Base-by-base conservation (phyloP, 2,888 invertebrate genomes). In the Chymomyza caudatula region DNA sequence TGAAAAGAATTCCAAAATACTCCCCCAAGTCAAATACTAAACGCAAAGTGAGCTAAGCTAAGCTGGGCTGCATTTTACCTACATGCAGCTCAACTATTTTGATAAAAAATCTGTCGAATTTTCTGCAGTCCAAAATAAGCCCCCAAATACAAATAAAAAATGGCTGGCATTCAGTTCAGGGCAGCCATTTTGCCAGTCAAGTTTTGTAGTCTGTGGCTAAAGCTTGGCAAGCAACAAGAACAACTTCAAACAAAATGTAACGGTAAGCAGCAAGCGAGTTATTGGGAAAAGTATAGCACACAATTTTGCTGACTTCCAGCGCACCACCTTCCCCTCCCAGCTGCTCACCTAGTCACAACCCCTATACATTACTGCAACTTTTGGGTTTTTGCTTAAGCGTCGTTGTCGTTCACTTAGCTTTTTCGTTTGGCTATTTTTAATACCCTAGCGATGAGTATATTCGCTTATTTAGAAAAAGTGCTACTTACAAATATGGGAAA, bases 351-450 rank as follows among this genome's bases (percentile, higher is more conserved):
- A 4, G 43, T 6, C 11, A 13, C 47, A 29, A 29, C 15, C 55
- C 29, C 20, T 22, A 43, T 63, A 74, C n/a, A 65, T 71, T 42
- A 65, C 68, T 60, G 67, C 60, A 66, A 60, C 67, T 74, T 65
- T 74, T 69, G 73, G 19, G 17, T 47, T 47, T 47, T 47, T 47
- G 68, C 75, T 73, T 73, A 77, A 78, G 76, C 83, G 75, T 67
- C 80, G 75, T 73, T 47, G 44, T 15, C 80, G 81, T 83, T 79
- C 76, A 80, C 73, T 80, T 74, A 79, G 82, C 80, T 81, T 78
- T 72, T 72, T 58, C 49, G 44, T 53, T 55, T 47, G 22, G 23
- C 19, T 42, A 29, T 49, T 43, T 53, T 15, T 58, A 13, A 17
- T 56, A 17, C 23, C 29, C 47, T 55, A 42, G 17, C 56, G 29